Evolutionary conservation across 37 sponge, comb jelly and placozoan genomes (phyloP), one percentile per base, ranked within the genome.

Genomic region (Beroe ovata): DNA sequence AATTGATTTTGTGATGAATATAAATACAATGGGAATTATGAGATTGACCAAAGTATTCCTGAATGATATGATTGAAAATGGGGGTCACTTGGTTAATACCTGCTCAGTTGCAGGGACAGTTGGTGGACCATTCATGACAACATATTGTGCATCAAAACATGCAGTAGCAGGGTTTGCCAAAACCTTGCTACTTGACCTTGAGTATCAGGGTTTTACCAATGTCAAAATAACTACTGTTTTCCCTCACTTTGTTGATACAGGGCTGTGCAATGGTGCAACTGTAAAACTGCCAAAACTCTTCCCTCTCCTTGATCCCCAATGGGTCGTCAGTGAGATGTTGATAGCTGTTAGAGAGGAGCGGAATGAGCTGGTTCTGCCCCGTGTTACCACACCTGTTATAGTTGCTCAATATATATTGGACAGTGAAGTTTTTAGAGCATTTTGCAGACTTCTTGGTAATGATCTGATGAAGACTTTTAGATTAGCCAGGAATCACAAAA

Each of bases 221-320:
- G 84, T 77, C 1, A 77, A 77, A 25, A 19, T 77, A 3, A 77
- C 84, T 22, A 77, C 84, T n/a, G 54, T 77, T 35, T 77, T 77
- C 47, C 84, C 84, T 25, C 84, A 77, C 41, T 41, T 41, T 29
- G 21, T 35, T 22, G 54, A 77, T 41, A 77, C 84, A 42, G 84
- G 84, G 1, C n/a, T 77, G 4, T 21, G 26, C 8, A 77, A 20
- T 22, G 84, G 84, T n/a, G 84, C 84, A 22, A 77, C 84, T 22
- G 54, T 77, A 23, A 77, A 77, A 36, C 4, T 77, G 35, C 54
- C 84, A 0, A 21, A 1, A 1, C 41, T 77, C 19, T 77, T 77
- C 84, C 84, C 84, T 35, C 28, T 77, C 23, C 47, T 77, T 1
- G 54, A 77, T 16, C 84, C 84, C 0, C 23, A 19, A 6, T 77